Evolutionary conservation across 2,797 vertebrate species (phyloP).

Genomic region (Schizothorax lantsangensis): DNA sequence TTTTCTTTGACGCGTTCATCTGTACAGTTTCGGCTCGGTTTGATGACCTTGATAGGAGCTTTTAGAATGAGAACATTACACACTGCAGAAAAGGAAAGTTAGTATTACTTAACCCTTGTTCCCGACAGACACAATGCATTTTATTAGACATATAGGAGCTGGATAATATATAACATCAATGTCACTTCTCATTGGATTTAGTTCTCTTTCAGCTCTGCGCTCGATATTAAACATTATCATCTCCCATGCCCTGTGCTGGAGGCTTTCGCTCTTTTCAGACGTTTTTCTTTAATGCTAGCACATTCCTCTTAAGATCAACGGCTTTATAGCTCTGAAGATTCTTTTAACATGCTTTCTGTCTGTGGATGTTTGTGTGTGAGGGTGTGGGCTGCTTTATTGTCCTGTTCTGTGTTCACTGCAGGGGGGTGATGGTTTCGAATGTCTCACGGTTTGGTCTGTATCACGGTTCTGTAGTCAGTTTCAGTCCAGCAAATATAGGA

Average conservation of each 20-base stretch:
- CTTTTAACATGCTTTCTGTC: constrained; percentile 72
- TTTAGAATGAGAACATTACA: constrained; percentile 59
- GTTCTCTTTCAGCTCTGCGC: constrained; percentile 15
- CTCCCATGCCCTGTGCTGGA: background rate
- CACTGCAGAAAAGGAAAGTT: constrained; percentile 36
- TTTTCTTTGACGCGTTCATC: constrained; percentile 64
- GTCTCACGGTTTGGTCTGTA: constrained; percentile 1
- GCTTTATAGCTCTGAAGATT: constrained; percentile 59
- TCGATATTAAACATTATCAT: constrained; percentile 20
- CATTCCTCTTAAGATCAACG: constrained; percentile 63
- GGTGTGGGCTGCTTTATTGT: constrained; percentile 67
- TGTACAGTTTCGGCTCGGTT: constrained; percentile 63
- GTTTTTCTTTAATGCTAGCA: constrained; percentile 60
- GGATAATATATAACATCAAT: constrained; percentile 23
- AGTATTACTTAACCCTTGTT: constrained; percentile 40
- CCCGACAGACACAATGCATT: constrained; percentile 1
- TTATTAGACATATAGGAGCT: constrained; percentile 28
- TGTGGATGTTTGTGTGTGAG: constrained; percentile 49
- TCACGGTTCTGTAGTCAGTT: background rate
- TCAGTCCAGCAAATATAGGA: background rate
- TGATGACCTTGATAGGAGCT: constrained; percentile 67
- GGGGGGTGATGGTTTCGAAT: constrained; percentile 17
- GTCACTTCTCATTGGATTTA: constrained; percentile 19
- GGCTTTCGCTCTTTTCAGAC: constrained; percentile 63
- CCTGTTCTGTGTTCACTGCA: constrained; percentile 66